Evolutionary conservation across 2,797 vertebrate species (phyloP), one percentile per base, ranked within the genome.

Genomic region (Bradypodion pumilum): DNA sequence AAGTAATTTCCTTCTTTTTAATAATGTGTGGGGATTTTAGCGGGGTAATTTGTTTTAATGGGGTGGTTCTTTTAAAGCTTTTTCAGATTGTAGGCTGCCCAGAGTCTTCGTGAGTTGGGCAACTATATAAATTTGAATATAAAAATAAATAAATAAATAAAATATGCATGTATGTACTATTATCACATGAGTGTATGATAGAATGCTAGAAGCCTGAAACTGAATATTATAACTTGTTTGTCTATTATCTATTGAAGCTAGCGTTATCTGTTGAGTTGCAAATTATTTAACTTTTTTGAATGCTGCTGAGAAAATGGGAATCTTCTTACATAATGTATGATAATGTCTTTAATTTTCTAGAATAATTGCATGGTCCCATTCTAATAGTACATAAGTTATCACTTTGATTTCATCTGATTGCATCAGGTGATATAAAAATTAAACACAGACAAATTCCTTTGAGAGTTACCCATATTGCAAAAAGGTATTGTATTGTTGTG

Each of bases 361-460:
- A 75, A 60, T 27, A 86, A 23, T 74, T 9, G 16, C 0, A 27
- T 23, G 0, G 63, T 66, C 78, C 78, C 5, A 80, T 68, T 78
- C 23, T 3, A 70, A 1, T 59, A 81, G 81, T 72, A 46, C 0
- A 10, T 59, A 44, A 42, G 40, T 83, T 87, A 84, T 77, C 19
- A 27, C 85, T 80, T 2, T 3, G 2, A 80, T 89, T 90, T 88
- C 52, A 29, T 13, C 7, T 65, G 68, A 83, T 89, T 60, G 63
- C 73, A 49, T 70, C 73, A 69, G 52, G 27, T 70, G 74, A 65
- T 69, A 66, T 75, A 63, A 65, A 79, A 85, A 77, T 44, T 83
- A 46, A 77, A 81, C 35, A 42, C 27, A 69, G 78, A 15, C n/a
- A 62, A 37, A 42, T 63, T 68, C 63, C 85, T 76, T 85, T 87